Evolutionary conservation across 2,113 vertebrate genomes (phyloP).

Genomic region (Cavia aperea): DNA sequence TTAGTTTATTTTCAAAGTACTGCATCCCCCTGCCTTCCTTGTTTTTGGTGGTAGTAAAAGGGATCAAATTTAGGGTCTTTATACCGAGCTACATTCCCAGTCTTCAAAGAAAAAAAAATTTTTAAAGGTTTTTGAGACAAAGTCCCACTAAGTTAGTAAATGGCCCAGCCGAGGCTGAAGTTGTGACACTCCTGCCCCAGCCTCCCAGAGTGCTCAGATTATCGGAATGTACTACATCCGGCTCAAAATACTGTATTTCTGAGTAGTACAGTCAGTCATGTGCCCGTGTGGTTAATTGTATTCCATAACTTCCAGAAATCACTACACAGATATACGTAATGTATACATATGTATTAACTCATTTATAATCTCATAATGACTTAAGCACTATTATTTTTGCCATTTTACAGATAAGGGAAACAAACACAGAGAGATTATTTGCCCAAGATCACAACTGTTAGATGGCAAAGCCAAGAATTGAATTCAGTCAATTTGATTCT

Average conservation of each 20-base stretch:
- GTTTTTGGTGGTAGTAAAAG: background rate
- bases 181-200: background rate
- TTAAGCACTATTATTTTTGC: background rate
- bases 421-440: background rate
- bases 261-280: background rate
- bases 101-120: background rate
- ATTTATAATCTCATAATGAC: slow-evolving; percentile 21
- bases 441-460: background rate
- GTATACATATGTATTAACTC: background rate
- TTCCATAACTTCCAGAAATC: slow-evolving; percentile 2
- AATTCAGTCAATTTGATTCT: background rate
- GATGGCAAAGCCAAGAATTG: background rate
- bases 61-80: background rate
- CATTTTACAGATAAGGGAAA: slow-evolving; percentile 28
- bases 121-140: background rate
- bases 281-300: slow-evolving; percentile 26
- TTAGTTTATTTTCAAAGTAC: slow-evolving; percentile 14
- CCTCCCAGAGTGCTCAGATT: background rate
- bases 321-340: background rate
- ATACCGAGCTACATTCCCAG: background rate
- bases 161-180: background rate
- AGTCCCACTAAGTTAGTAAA: background rate
- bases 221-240: background rate
- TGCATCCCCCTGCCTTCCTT: background rate
- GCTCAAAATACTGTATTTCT: slow-evolving; percentile 15